phyloP scores from a whole-genome alignment of 2,797 vertebrate species.

The Centropyge bicolor region DNA sequence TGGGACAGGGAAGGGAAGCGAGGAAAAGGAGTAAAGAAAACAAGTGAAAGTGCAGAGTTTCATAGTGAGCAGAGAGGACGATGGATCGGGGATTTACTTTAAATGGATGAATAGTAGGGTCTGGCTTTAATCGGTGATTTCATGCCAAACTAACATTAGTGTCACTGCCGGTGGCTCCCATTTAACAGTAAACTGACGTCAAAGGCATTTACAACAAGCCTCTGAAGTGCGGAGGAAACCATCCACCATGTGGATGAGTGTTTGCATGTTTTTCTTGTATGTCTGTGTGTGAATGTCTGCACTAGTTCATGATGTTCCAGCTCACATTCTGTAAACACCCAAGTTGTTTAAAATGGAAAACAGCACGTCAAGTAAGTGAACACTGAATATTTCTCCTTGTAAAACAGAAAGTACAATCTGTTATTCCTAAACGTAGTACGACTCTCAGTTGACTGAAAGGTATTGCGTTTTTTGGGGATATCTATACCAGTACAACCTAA shows the following conservation, averaged over 20 bases:
- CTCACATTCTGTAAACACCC: conserved; percentile 3
- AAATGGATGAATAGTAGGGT: background rate
- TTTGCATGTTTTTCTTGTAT: background rate
- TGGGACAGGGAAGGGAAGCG: background rate
- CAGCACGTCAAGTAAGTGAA: background rate
- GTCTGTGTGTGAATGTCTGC: conserved; percentile 6
- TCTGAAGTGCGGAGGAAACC: background rate
- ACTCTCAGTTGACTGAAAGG: background rate
- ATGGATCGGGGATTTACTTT: conserved; percentile 2
- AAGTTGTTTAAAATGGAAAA: background rate
- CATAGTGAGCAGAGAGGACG: background rate
- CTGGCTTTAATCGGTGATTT: background rate
- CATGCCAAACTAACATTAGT: background rate
- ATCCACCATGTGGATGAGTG: background rate
- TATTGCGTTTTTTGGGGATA: conserved; percentile 19
- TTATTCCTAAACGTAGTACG: background rate
- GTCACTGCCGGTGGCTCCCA: conserved; percentile 10
- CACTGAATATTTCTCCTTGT: background rate
- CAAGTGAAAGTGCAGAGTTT: background rate
- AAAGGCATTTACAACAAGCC: conserved; percentile 2
- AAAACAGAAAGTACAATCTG: background rate
- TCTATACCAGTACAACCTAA: background rate
- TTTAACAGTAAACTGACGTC: conserved; percentile 18
- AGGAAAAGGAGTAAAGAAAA: background rate
- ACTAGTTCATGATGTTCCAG: background rate